A percentile compares a stretch with the other conserved stretches of the same genome.
Evolutionary conservation across 2,888 invertebrate genomes (phyloP).

Genomic region (Anarsia innoxiella): DNA sequence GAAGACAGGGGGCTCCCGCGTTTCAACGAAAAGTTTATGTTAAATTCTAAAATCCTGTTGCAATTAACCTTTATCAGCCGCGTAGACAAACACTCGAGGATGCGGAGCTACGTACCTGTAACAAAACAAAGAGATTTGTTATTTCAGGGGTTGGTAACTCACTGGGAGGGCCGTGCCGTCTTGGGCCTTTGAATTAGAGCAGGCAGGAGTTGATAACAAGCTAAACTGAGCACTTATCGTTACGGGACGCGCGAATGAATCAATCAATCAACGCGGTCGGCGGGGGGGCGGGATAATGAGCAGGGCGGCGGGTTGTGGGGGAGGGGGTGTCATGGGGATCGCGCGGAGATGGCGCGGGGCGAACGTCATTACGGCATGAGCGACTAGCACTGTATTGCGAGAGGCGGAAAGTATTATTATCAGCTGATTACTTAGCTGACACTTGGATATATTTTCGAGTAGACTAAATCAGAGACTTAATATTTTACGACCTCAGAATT

Average conservation of each 20-base stretch:
- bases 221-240: slow-evolving; percentile 52
- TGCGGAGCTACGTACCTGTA: slow-evolving; percentile 7
- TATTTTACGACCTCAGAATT: too few relatives aligned
- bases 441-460: too few relatives aligned
- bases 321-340: slow-evolving; percentile 11
- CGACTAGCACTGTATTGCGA: not conserved
- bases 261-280: slow-evolving; percentile 46
- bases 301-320: slow-evolving; percentile 27
- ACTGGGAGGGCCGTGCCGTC: not conserved
- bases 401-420: not conserved
- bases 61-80: not conserved
- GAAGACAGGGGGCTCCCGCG: too few relatives aligned
- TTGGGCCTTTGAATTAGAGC: not conserved
- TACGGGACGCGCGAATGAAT: slow-evolving; percentile 36
- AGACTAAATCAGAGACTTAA: too few relatives aligned
- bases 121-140: not conserved
- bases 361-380: slow-evolving; percentile 14
- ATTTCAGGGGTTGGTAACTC: not conserved
- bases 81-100: not conserved
- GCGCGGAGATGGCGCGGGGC: slow-evolving; percentile 12
- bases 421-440: too few relatives aligned
- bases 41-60: too few relatives aligned
- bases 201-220: slow-evolving; percentile 41
- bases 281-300: slow-evolving; percentile 39
- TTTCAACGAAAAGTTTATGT: too few relatives aligned